These are phyloP conservation scores for Baccha elongata DNA, from an alignment of 2,888 invertebrate species.

Conservation along the genomic window DNA sequence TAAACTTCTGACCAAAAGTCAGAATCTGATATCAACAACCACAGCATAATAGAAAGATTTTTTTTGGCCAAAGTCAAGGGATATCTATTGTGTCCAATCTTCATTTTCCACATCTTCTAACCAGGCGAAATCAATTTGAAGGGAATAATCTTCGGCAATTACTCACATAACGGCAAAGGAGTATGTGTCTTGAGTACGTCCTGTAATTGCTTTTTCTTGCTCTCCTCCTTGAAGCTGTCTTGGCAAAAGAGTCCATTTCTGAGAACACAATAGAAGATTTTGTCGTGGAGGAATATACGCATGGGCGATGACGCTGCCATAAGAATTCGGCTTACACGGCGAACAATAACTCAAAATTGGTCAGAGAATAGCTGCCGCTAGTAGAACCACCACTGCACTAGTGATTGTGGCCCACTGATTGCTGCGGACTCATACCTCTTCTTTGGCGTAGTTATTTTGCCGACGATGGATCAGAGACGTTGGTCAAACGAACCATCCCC, in stretches of 20 bases:
- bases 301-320: conserved; percentile 52
- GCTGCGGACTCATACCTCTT: conserved; percentile 12
- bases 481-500: conserved; percentile 61
- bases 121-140: conserved; percentile 25
- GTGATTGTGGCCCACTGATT: conserved; percentile 54
- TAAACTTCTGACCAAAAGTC: conserved; percentile 31
- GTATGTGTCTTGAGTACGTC: conserved; percentile 27
- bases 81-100: conserved; percentile 62
- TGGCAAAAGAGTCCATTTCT: conserved; percentile 45
- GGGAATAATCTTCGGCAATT: conserved; percentile 59
- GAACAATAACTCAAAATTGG: conserved; percentile 71
- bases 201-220: conserved; percentile 52
- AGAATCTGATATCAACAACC: conserved; percentile 39
- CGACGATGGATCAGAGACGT: conserved; percentile 33
- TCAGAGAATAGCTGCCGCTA: conserved; percentile 28
- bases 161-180: conserved; percentile 61
- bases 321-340: conserved; percentile 64
- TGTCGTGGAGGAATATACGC: not conserved
- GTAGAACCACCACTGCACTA: not conserved
- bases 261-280: conserved; percentile 61
- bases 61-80: conserved; percentile 19
- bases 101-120: conserved; percentile 10
- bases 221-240: not conserved
- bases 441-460: conserved; percentile 30
- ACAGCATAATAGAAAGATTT: conserved; percentile 36